Conservation (phyloP, 2,113 vertebrate species). For the Tetrao urogallus region DNA sequence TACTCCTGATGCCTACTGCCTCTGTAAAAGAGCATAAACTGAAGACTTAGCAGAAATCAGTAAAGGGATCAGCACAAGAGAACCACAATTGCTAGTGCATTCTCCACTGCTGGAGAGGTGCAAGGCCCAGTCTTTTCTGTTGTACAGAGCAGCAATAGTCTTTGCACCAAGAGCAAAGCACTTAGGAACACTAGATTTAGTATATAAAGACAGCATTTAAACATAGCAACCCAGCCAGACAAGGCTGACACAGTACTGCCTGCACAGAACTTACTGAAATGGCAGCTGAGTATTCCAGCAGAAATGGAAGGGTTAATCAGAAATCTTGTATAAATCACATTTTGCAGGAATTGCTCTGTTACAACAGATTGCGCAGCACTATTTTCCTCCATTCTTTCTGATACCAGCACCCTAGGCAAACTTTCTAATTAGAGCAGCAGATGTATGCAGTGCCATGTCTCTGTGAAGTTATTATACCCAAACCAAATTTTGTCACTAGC, state of each 20-base stretch:
- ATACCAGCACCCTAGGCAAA: conserved; percentile 69
- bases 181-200: neutral
- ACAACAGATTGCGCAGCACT: conserved; percentile 58
- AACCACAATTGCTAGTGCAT: neutral
- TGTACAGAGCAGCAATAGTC: neutral
- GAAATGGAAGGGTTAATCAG: conserved; percentile 35
- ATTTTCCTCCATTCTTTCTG: conserved; percentile 46
- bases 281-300: neutral
- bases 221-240: neutral
- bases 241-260: neutral
- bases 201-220: neutral
- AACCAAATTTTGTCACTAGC: conserved; percentile 59
- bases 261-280: neutral
- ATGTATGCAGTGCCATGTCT: conserved; percentile 64
- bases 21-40: neutral
- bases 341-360: conserved; percentile 41
- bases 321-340: conserved; percentile 39
- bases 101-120: neutral
- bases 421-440: conserved; percentile 75
- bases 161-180: neutral
- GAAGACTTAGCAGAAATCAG: neutral
- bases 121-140: neutral
- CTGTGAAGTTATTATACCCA: conserved; percentile 55
- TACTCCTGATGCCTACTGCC: neutral
- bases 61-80: neutral